Conservation (phyloP, 2,113 vertebrate species). For the Haemorhous mexicanus region DNA sequence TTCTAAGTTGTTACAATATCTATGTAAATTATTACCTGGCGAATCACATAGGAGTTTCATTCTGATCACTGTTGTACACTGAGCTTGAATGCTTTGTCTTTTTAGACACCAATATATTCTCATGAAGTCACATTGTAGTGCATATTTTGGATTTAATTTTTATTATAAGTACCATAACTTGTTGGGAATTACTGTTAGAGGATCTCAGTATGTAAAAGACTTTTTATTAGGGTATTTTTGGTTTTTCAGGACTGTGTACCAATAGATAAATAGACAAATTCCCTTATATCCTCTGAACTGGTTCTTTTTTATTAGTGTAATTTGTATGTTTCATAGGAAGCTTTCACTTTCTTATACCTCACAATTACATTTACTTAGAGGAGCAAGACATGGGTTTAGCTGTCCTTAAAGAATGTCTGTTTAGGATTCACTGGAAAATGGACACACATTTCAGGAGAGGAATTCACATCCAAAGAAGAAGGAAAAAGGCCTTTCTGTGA, state of each 20-base stretch:
- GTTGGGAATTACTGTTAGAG: neutral
- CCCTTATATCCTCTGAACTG: neutral
- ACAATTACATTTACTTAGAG: neutral
- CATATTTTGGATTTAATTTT: neutral
- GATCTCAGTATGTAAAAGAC: neutral
- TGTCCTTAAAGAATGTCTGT: neutral
- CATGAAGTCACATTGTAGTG: neutral
- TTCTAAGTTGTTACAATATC: neutral
- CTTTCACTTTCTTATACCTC: neutral
- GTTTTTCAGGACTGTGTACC: no score
- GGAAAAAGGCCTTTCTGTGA: neutral
- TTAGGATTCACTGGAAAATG: neutral
- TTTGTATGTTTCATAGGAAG: neutral
- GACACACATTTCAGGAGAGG: neutral
- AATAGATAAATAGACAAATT: neutral
- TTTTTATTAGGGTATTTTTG: neutral
- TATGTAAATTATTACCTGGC: neutral
- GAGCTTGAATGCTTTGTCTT: neutral
- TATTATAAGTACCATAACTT: neutral
- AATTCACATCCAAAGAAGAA: neutral
- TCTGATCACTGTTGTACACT: neutral
- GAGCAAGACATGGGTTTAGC: neutral
- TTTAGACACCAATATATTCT: neutral
- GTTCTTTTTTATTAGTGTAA: neutral
- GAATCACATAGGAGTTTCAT: neutral